Base-by-base conservation (phyloP, 2,888 invertebrate species). In the Thereva nobilitata region DNA sequence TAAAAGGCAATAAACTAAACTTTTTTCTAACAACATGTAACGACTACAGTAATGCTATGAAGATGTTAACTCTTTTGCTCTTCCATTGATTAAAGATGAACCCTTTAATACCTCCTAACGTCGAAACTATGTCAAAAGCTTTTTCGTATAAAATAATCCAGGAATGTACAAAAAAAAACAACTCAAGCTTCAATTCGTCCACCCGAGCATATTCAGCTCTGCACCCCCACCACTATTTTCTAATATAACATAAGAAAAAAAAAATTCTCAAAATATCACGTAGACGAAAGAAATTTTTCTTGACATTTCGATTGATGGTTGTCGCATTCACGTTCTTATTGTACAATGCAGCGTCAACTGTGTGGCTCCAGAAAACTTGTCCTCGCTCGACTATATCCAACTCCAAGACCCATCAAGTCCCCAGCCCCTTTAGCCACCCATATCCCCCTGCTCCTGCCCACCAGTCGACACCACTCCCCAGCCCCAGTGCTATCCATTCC, bases 291-390 rank as follows among this genome's bases (percentile, higher is more conserved):
- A 64, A 64, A 64, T 53, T 64, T 64, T 55, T 55, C 54, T 54
- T 64, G 53, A 64, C 64, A 64, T 54, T 61, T 64, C 64, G 54
- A 64, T 64, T 64, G 64, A 64, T 54, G 54, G 64, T 64, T 64
- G 64, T 64, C 64, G 64, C 54, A 64, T 64, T 64, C 64, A 55
- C 64, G 61, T 61, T 61, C 61, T 61, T 61, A 61, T 61, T 50
- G 61, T 50, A 47, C 37, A 50, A 50, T 61, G 61, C 61, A 61
- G 61, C 61, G 49, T 61, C 61, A 61, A 61, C 49, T 61, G 23
- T 23, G 61, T 61, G 61, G 61, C 61, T 61, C 61, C 61, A 61
- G 61, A 61, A 41, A 61, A 61, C 61, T 61, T 61, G 61, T 61
- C 61, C 50, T 61, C 50, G 23, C 23, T 23, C 23, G 23, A 23